These are phyloP conservation scores for Sebastes flavidus DNA, from an alignment of 2,797 vertebrate genomes.

Conservation along the genomic window DNA sequence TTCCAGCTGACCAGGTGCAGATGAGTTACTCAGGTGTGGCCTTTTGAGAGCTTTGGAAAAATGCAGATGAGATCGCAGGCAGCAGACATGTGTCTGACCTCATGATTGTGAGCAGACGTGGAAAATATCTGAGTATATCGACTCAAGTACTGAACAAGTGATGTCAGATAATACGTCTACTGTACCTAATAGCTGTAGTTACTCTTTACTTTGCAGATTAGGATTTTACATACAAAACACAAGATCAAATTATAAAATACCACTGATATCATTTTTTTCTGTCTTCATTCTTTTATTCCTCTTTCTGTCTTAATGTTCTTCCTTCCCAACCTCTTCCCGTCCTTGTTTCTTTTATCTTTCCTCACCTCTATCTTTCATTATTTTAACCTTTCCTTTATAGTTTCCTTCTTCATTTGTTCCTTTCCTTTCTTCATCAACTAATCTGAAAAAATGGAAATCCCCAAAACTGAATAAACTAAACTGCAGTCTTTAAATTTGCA, in stretches of 20 bases:
- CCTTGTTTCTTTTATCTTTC: not conserved
- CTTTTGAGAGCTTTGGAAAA: constrained; percentile 18
- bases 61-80: constrained; percentile 33
- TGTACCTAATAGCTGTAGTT: not conserved
- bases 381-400: not conserved
- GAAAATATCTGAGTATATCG: constrained; percentile 1
- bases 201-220: not conserved
- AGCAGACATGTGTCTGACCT: constrained; percentile 25
- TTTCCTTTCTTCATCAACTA: not conserved
- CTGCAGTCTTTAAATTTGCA: not conserved
- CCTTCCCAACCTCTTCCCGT: not conserved
- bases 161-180: not conserved
- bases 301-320: not conserved
- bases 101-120: constrained; percentile 1
- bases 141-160: not conserved
- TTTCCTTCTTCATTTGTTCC: not conserved
- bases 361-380: not conserved
- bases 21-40: constrained; percentile 62
- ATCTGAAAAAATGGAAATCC: not conserved
- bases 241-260: not conserved
- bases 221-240: not conserved
- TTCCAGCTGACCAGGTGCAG: constrained; percentile 53
- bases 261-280: not conserved
- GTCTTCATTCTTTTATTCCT: not conserved
- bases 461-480: not conserved